Base-by-base conservation (phyloP, 2,797 vertebrate genomes). In the Catostomus latipinnis region DNA sequence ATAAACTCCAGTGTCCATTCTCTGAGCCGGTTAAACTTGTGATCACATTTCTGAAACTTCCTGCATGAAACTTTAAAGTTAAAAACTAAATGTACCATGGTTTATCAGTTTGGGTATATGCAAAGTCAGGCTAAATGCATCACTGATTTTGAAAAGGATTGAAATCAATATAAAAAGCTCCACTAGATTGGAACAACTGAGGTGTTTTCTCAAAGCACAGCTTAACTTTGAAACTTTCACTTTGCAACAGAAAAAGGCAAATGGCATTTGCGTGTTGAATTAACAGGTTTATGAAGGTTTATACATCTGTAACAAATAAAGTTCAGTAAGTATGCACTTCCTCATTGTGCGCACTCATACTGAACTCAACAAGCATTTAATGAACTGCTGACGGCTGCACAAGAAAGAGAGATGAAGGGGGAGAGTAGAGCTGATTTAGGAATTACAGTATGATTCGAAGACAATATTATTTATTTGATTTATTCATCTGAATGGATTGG, bases 221-320 rank as follows among this genome's bases (percentile, higher is more conserved):
- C 78, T 75, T 71, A 74, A 77, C 52, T 45, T 75, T 53, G 50
- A 57, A 75, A 16, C 66, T 70, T 49, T 81, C 52, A 6, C 10
- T 67, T 69, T 7, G 16, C n/a, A 18, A n/a, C n/a, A 45, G 53
- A 18, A 77, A 53, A 78, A 46, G 71, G 65, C 18, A 53, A 54
- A 63, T 12, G 14, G 72, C 70, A 66, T 48, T 60, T 61, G 58
- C 58, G 12, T 61, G 34, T 34, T 4, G 34, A 34, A 34, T 34
- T 34, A 34, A 34, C 34, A 34, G 34, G 34, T 34, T 34, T 34
- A 34, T 34, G 34, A 34, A 34, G 34, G 34, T 34, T 34, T 34
- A 34, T 4, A 34, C 34, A 34, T 34, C 2, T 34, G 34, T 34
- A 34, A 34, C 34, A 34, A 34, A 3, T 34, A 34, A 34, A 34